These are phyloP conservation scores for Morbakka virulenta DNA, from an alignment of 30 jellyfish, hydroid and myxozoan species.

Conservation along the genomic window DNA sequence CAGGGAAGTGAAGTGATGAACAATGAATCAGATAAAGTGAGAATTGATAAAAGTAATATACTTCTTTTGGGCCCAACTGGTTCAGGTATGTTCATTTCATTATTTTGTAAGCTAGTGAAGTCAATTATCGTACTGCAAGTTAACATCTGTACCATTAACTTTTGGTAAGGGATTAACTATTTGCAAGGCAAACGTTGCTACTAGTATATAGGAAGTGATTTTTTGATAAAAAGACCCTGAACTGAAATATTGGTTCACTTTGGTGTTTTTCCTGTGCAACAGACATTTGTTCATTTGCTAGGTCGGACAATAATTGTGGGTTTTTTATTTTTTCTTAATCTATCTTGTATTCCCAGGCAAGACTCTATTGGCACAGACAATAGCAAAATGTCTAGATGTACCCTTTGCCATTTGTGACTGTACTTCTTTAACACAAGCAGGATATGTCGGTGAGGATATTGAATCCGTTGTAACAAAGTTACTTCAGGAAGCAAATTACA, in stretches of 20 bases:
- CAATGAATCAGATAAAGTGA: slow-evolving; percentile 65
- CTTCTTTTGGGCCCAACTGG: slow-evolving; percentile 98
- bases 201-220: too few species aligned
- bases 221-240: too few species aligned
- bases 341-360: slow-evolving; percentile 49
- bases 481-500: slow-evolving; percentile 95
- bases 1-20: slow-evolving; percentile 69
- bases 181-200: too few species aligned
- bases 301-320: background rate
- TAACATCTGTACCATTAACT: too few species aligned
- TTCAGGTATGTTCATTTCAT: slow-evolving; percentile 56
- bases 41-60: slow-evolving; percentile 92
- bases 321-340: background rate
- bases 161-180: too few species aligned
- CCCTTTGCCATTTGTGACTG: slow-evolving; percentile 99
- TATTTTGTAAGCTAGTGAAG: background rate
- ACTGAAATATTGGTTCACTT: too few species aligned
- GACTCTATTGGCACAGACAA: slow-evolving; percentile 93
- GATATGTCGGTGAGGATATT: slow-evolving; percentile 99
- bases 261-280: background rate
- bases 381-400: slow-evolving; percentile 97
- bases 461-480: slow-evolving; percentile 94
- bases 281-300: background rate
- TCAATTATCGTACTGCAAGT: too few species aligned
- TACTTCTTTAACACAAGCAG: slow-evolving; percentile 97